Conservation (phyloP, 2,113 vertebrate species). For the Oriolus oriolus region DNA sequence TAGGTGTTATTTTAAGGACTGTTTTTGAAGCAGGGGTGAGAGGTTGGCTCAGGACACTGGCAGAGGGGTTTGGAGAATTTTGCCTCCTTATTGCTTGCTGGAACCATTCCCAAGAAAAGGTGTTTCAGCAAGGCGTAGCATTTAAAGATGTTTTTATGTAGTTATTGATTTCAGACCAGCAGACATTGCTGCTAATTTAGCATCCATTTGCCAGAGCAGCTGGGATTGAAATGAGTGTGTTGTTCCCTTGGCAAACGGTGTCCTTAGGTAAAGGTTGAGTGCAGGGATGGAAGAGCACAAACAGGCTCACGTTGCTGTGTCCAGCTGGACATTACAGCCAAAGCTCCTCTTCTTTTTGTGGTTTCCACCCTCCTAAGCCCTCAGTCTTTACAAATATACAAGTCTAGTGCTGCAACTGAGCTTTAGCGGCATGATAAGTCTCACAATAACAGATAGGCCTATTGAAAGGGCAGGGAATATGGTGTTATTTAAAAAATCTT, state of each 20-base stretch:
- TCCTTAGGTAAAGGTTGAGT: neutral
- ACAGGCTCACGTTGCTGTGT: accelerated
- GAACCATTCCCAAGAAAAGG: neutral
- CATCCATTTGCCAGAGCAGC: neutral
- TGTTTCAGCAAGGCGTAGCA: neutral
- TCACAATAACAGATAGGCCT: neutral
- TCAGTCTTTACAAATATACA: neutral
- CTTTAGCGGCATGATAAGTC: neutral
- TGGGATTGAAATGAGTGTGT: neutral
- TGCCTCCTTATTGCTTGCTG: neutral
- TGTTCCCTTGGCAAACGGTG: neutral
- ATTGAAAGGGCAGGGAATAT: neutral
- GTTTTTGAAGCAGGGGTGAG: neutral
- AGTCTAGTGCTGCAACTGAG: neutral
- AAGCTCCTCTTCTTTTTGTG: neutral
- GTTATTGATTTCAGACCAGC: neutral
- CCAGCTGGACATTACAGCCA: neutral
- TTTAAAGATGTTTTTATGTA: neutral
- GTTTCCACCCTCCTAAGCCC: neutral
- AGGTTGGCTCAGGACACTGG: conserved; percentile 24
- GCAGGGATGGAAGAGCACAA: neutral
- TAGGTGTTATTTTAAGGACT: conserved; percentile 15
- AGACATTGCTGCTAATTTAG: neutral
- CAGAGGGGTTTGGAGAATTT: neutral
- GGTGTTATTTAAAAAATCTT: neutral